Base-by-base conservation (phyloP, 2,888 invertebrate genomes). In the Peribatodes rhomboidaria region DNA sequence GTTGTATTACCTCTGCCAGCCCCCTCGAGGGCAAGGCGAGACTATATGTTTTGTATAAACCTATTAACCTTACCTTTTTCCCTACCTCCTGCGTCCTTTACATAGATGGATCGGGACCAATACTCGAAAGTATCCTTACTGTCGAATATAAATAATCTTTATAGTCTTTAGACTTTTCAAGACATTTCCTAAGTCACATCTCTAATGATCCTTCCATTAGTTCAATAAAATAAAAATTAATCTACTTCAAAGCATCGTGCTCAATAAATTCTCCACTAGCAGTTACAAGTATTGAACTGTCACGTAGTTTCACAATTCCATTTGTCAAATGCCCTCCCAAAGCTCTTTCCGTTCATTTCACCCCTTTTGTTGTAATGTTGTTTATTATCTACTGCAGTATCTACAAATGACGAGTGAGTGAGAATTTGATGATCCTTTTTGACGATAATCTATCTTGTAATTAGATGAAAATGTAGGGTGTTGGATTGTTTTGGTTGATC, bases 271-370 rank as follows among this genome's bases (percentile, higher is more conserved):
- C 66, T 77, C 58, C 74, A 76, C 82, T 83, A 76, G 78, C 72
- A 84, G 76, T 74, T 69, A 71, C 71, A 74, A 74, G 75, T 77
- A 82, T 82, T 79, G 79, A 80, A 80, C 67, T 81, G 87, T 87
- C 86, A 82, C 68, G 71, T 71, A 73, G 67, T 71, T 78, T 71
- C 70, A 73, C 78, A 72, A 76, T 78, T 66, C 78, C 77, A 87
- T 88, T 86, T 84, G 83, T 86, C 83, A 84, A 56, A 60, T 39
- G 56, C 52, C 37, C 44, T 55, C 81, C 61, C 44, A 69, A 78
- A 81, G 73, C 76, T 67, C 64, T 72, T 74, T 74, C 64, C 44
- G 46, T 52, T 74, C 79, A 80, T 76, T 76, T 78, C 82, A 85
- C 83, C 88, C 88, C 81, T 85, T 85, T 80, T 67, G 58, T 75